Evolutionary conservation across 2,113 vertebrate genomes (phyloP).

Genomic region (Cebidichthys violaceus): DNA sequence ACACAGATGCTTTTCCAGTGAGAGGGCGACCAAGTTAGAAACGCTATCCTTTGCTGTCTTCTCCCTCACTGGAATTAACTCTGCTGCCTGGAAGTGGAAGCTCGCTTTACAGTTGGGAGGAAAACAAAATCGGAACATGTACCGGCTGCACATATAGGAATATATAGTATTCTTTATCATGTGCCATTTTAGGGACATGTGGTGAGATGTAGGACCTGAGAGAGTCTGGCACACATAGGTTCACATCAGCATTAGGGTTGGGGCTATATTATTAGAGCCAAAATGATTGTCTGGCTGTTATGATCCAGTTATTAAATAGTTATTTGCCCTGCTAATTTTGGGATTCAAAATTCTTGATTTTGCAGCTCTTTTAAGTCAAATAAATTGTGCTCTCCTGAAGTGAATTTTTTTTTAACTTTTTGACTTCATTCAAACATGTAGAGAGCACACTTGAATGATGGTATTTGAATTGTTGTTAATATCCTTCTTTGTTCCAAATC

Average conservation of each 20-base stretch:
- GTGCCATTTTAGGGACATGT: neutral
- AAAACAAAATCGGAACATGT: neutral
- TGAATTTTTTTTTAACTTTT: neutral
- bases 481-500: neutral
- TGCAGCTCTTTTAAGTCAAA: neutral
- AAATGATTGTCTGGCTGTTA: neutral
- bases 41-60: neutral
- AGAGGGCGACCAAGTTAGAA: constrained; percentile 17
- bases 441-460: neutral
- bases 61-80: constrained; percentile 16
- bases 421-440: neutral
- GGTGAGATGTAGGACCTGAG: neutral
- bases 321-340: neutral
- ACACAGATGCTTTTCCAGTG: constrained; percentile 54
- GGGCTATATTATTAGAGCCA: neutral
- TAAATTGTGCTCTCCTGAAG: neutral
- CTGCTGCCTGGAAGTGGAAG: constrained; percentile 19
- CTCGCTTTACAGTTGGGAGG: constrained; percentile 28
- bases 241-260: neutral
- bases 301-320: neutral
- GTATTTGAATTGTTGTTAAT: constrained; percentile 14
- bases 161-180: neutral
- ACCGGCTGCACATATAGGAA: neutral
- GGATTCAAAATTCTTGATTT: neutral
- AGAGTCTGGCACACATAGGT: neutral